phyloP scores from a whole-genome alignment of 2,888 invertebrate species.

The Tethea ocularis region DNA sequence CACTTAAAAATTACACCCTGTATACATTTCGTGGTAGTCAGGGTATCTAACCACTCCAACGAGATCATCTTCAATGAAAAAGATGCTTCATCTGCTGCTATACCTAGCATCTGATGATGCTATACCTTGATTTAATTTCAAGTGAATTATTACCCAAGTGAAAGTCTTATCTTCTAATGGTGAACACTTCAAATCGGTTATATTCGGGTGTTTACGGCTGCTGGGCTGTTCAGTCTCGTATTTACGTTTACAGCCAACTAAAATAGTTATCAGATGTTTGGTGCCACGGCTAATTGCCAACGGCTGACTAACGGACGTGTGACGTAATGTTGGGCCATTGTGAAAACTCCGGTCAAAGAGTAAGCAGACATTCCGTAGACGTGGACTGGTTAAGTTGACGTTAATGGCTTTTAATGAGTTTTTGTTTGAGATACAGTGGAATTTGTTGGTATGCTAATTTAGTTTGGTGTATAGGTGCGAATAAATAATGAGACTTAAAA shows the following conservation, averaged over 20 bases:
- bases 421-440: neutral
- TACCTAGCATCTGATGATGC: too few species aligned
- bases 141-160: neutral
- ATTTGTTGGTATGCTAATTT: neutral
- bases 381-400: neutral
- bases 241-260: conserved; percentile 45
- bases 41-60: too few species aligned
- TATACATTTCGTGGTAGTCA: too few species aligned
- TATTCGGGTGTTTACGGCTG: neutral
- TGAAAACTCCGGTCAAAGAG: conserved; percentile 8
- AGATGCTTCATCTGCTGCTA: too few species aligned
- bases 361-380: conserved; percentile 11
- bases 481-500: neutral
- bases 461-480: neutral
- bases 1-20: too few species aligned
- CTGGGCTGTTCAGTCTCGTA: conserved; percentile 4
- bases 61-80: too few species aligned
- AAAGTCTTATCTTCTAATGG: neutral
- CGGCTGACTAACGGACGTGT: conserved; percentile 28
- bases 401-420: neutral
- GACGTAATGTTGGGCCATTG: conserved; percentile 28
- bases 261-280: conserved; percentile 53
- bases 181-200: conserved; percentile 2
- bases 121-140: neutral
- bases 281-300: conserved; percentile 63